These are phyloP conservation scores for Odocoileus hemionus DNA, from an alignment of 2,113 vertebrate species.

Conservation along the genomic window DNA sequence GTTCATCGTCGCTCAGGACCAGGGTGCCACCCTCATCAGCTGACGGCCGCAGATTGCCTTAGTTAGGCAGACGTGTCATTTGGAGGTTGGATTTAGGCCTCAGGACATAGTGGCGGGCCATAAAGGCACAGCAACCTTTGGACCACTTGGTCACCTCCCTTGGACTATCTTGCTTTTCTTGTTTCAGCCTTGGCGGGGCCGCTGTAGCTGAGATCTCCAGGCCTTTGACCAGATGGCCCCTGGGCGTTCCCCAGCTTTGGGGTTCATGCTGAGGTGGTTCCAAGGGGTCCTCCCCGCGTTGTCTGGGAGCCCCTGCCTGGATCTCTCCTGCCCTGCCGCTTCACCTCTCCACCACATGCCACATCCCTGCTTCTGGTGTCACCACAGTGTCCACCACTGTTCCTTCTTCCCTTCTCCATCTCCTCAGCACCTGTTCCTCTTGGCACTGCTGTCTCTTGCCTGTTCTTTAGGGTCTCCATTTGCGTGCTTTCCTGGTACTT, in stretches of 20 bases:
- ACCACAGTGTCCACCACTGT: fast-evolving
- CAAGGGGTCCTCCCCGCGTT: fast-evolving
- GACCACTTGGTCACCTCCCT: neutral
- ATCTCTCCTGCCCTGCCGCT: neutral
- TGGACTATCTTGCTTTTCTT: neutral
- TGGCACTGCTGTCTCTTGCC: neutral
- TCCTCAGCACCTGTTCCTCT: neutral
- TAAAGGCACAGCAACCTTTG: conserved; percentile 35
- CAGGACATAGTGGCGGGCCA: neutral
- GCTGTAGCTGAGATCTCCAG: neutral
- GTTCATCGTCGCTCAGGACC: neutral
- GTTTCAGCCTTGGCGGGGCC: neutral
- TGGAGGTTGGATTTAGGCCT: neutral
- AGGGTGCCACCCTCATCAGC: neutral
- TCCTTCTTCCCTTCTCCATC: neutral
- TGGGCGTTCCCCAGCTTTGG: neutral
- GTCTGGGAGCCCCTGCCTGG: fast-evolving
- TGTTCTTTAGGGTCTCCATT: neutral
- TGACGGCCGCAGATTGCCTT: neutral
- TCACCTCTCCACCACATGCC: too few species aligned
- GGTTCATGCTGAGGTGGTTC: neutral
- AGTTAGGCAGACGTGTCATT: neutral
- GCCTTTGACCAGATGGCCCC: fast-evolving
- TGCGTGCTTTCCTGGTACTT: neutral
- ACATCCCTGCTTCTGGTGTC: fast-evolving